Conservation (phyloP, 2,113 vertebrate genomes). For the Brachirus orientalis region DNA sequence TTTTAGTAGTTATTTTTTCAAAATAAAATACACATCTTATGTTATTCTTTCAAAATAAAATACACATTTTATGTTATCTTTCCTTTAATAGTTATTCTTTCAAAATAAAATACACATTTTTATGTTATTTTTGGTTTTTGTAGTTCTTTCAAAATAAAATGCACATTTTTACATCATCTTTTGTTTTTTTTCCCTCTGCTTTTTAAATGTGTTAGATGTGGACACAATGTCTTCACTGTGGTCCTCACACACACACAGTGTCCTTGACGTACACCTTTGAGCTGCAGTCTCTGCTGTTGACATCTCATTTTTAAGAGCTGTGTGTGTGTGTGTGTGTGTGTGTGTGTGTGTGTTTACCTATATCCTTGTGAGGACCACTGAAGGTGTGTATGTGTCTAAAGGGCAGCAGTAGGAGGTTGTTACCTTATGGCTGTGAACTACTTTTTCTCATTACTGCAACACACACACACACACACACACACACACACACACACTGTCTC, state of each 20-base stretch:
- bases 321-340: conserved; percentile 12
- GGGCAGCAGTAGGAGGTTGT: conserved; percentile 54
- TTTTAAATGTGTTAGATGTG: too few species aligned
- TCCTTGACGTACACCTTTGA: conserved; percentile 54
- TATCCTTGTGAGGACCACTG: background rate
- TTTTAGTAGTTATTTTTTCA: too few species aligned
- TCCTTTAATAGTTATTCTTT: too few species aligned
- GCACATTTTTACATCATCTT: too few species aligned
- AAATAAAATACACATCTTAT: too few species aligned
- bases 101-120: too few species aligned
- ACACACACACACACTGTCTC: conserved; percentile 26
- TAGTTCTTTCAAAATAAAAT: too few species aligned
- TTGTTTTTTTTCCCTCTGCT: too few species aligned
- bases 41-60: too few species aligned
- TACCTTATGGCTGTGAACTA: conserved; percentile 52
- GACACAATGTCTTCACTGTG: too few species aligned
- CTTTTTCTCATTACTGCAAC: conserved; percentile 38
- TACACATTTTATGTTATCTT: too few species aligned
- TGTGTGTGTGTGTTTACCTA: conserved; percentile 10
- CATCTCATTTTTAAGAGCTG: conserved; percentile 50
- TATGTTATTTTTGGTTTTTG: too few species aligned
- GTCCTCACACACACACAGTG: conserved; percentile 20
- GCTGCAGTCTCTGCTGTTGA: conserved; percentile 50
- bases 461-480: conserved; percentile 32
- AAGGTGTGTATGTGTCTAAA: conserved; percentile 20